Base-by-base conservation (phyloP, 2,888 invertebrate genomes). In the Apamea crenata region DNA sequence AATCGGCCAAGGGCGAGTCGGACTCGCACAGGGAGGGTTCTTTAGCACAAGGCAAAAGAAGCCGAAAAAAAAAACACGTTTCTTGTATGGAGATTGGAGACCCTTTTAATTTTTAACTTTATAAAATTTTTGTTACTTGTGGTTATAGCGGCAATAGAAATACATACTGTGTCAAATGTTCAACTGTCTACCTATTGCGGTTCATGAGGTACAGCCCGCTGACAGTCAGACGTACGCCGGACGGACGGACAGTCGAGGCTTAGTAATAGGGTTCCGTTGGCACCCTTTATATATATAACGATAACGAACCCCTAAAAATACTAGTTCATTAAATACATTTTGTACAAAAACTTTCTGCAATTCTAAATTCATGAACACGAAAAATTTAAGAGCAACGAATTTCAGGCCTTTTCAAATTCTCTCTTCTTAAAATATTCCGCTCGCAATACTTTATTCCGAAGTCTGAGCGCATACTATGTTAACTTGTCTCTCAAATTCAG, bases 401-500 rank as follows among this genome's bases (percentile, higher is more conserved):
- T 84, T 25, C 29, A 44, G 4, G 21, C 40, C 40, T 36, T 40
- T 69, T 68, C 7, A 70, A 84, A 61, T 44, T 79, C 14, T 36
- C 53, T 61, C 68, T 61, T 74, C 68, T 79, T 59, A 50, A 74
- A 40, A 66, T 82, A 71, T 56, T 47, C 25, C 72, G 21, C 18
- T 70, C 50, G 29, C 50, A 53, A 56, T 69, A 73, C 65, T 80
- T 72, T 66, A 44, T 67, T 25, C 29, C 44, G 53, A 80, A 82
- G 76, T 72, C 63, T 69, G 70, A 74, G 44, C 77, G 66, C 80
- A 63, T 74, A 77, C 72, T 74, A 32, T 75, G 53, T 74, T 83
- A 80, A 83, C 87, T 83, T 81, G 77, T 80, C 80, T 80, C 73
- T 82, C 80, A 81, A 86, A 88, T 86, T 86, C 82, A 77, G 83